These are phyloP conservation scores for Stylophora pistillata DNA, from an alignment of 64 coral and sea anemone species.

Conservation along the genomic window DNA sequence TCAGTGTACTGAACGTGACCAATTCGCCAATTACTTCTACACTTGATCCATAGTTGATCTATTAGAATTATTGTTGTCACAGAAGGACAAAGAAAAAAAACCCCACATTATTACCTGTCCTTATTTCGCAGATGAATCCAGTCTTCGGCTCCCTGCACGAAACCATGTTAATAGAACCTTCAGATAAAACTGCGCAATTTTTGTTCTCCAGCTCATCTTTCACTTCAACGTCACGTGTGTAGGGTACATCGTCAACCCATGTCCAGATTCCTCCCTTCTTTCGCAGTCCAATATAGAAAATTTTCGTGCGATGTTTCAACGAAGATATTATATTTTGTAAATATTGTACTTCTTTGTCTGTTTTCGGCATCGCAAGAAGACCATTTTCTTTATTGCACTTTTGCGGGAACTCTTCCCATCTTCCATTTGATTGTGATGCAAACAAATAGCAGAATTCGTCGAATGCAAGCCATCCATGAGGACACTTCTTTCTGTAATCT, in stretches of 20 bases:
- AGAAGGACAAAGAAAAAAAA: not conserved
- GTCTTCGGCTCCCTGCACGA: constrained; percentile 32
- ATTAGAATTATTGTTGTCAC: not conserved
- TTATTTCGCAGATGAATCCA: constrained; percentile 73
- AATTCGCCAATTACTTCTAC: not conserved
- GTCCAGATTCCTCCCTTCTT: constrained; percentile 51
- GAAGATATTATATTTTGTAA: constrained; percentile 39
- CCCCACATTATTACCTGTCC: constrained; percentile 49
- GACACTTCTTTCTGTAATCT: constrained; percentile 62
- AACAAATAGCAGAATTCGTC: constrained; percentile 76
- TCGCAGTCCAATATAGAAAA: constrained; percentile 65
- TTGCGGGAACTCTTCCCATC: constrained; percentile 53
- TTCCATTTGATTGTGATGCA: constrained; percentile 19
- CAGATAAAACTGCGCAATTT: constrained; percentile 56
- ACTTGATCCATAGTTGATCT: not conserved
- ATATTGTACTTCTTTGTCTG: constrained; percentile 60
- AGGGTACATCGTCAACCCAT: constrained; percentile 65
- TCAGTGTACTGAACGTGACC: no score
- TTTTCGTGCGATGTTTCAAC: constrained; percentile 13
- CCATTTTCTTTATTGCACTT: constrained; percentile 62
- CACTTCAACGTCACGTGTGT: constrained; percentile 28
- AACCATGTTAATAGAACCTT: constrained; percentile 37
- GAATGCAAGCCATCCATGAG: constrained; percentile 47
- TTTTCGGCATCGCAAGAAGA: constrained; percentile 76
- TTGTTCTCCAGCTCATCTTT: constrained; percentile 7